phyloP scores from a whole-genome alignment of 2,888 invertebrate genomes.

The Panopea generosa region DNA sequence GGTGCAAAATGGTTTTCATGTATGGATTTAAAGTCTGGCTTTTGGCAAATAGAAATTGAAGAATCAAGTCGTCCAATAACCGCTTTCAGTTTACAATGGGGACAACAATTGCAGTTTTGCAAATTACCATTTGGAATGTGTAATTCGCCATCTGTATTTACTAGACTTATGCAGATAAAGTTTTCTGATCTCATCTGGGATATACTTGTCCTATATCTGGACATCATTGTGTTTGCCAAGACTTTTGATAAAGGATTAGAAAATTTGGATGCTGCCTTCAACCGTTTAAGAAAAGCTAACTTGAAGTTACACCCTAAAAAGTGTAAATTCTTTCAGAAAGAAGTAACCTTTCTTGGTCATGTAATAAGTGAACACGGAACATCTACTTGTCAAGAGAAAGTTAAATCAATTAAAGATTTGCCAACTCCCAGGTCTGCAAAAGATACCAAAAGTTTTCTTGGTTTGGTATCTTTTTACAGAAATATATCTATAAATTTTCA shows the following conservation, averaged over 20 bases:
- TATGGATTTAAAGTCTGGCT: constrained; percentile 51
- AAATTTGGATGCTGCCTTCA: neutral
- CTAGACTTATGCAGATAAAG: constrained; percentile 43
- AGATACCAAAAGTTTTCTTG: neutral
- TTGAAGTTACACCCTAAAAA: neutral
- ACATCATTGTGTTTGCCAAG: neutral
- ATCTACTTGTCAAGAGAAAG: neutral
- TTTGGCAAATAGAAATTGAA: constrained; percentile 41
- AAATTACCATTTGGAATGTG: constrained; percentile 53
- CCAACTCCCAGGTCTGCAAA: neutral
- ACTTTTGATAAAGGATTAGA: neutral
- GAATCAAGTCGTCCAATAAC: constrained; percentile 33
- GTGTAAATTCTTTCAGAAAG: constrained; percentile 2
- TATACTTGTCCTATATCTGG: neutral
- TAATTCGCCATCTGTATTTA: constrained; percentile 48
- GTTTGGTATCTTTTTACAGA: neutral
- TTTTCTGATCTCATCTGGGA: constrained; percentile 30
- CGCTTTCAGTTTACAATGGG: constrained; percentile 34
- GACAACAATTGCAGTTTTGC: constrained; percentile 45
- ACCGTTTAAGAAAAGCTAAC: neutral
- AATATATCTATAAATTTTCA: neutral
- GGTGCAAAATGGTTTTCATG: constrained; percentile 33
- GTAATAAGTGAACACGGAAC: neutral
- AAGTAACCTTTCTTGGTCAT: neutral
- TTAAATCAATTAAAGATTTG: neutral